Evolutionary conservation across 2,888 invertebrate species (phyloP).

Genomic region (Phyllotreta cruciferae): DNA sequence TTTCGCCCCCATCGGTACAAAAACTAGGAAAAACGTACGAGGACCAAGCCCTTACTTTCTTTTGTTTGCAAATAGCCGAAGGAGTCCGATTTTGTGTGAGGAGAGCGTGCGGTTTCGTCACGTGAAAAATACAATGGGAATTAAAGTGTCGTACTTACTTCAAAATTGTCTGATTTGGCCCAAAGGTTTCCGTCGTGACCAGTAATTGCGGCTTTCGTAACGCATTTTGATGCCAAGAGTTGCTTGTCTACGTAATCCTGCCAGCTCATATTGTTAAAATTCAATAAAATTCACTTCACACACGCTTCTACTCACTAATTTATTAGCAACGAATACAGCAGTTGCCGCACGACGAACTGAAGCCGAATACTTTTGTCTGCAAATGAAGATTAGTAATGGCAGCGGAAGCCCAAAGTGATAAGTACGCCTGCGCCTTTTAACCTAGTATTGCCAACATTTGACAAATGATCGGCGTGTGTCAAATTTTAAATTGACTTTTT

Average conservation of each 20-base stretch:
- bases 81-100: not conserved
- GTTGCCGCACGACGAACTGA: conserved; percentile 55
- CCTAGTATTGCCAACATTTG: conserved; percentile 32
- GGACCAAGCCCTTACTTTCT: conserved; percentile 47
- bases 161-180: conserved; percentile 93
- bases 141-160: conserved; percentile 73
- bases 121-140: not conserved
- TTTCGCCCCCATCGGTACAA: not conserved
- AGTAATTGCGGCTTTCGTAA: conserved; percentile 92
- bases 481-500: too few species aligned
- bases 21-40: conserved; percentile 16
- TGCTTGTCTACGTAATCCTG: conserved; percentile 98
- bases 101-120: not conserved
- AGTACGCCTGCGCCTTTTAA: conserved; percentile 46
- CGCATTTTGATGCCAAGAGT: conserved; percentile 93
- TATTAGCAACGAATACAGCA: conserved; percentile 47
- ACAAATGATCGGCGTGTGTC: not conserved
- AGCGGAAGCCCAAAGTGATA: conserved; percentile 53
- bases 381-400: conserved; percentile 48
- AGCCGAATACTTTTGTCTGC: conserved; percentile 49
- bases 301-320: conserved; percentile 55
- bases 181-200: conserved; percentile 95
- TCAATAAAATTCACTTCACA: conserved; percentile 55
- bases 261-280: conserved; percentile 84
- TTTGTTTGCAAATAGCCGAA: conserved; percentile 38